Evolutionary conservation across 2,113 vertebrate genomes (phyloP).

Genomic region (Sialia sialis): DNA sequence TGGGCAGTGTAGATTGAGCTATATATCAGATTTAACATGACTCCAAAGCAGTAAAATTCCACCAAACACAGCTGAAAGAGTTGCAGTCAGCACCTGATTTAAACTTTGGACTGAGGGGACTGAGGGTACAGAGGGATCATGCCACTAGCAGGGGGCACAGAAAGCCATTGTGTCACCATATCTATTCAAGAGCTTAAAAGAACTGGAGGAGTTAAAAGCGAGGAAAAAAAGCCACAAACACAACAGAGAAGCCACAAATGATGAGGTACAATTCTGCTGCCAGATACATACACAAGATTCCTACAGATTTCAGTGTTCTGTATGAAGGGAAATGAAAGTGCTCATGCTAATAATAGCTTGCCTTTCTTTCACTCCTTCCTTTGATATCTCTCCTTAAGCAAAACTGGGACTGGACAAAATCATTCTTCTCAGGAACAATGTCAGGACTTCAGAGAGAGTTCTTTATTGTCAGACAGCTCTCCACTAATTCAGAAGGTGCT

Average conservation of each 20-base stretch:
- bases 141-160: not conserved
- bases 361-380: not conserved
- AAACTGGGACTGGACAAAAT: not conserved
- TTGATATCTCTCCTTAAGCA: not conserved
- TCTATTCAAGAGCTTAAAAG: not conserved
- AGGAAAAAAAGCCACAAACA: not conserved
- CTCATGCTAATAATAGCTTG: not conserved
- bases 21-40: conserved; percentile 24
- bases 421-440: not conserved
- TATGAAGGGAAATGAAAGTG: not conserved
- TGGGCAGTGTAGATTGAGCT: not conserved
- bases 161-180: not conserved
- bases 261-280: not conserved
- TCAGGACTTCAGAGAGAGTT: not conserved
- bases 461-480: not conserved
- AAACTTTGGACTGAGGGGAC: not conserved
- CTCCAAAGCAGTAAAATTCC: conserved; percentile 30
- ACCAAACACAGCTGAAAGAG: conserved; percentile 13
- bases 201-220: not conserved
- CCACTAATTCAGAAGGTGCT: not conserved
- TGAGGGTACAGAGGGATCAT: not conserved
- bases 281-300: not conserved
- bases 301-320: not conserved
- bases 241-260: not conserved
- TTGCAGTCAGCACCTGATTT: not conserved